These are phyloP conservation scores for Anhinga anhinga DNA, from an alignment of 2,113 vertebrate species.

Conservation along the genomic window DNA sequence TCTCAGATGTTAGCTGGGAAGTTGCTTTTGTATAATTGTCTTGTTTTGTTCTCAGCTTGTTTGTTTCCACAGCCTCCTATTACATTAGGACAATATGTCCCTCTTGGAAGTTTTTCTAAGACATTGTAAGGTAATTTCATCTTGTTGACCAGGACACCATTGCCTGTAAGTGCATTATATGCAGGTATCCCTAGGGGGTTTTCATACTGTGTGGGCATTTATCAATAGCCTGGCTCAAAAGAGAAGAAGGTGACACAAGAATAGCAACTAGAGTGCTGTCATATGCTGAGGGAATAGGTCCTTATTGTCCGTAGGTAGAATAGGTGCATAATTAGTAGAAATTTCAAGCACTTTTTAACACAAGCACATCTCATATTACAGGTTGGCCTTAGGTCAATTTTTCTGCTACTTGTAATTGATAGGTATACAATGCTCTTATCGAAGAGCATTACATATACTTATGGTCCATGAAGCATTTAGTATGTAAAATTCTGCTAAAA, in stretches of 20 bases:
- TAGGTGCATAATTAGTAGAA: not conserved
- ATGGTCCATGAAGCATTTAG: not conserved
- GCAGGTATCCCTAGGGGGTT: not conserved
- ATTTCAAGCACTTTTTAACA: not conserved
- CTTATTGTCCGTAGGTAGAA: not conserved
- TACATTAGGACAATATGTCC: conserved; percentile 48
- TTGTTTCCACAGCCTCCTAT: conserved; percentile 62
- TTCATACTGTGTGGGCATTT: not conserved
- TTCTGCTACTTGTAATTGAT: not conserved
- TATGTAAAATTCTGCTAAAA: not conserved
- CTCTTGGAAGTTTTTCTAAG: conserved; percentile 1
- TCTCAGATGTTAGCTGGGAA: conserved; percentile 24
- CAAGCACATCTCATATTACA: not conserved
- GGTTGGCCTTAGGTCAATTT: not conserved
- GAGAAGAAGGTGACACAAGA: not conserved
- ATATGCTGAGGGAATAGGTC: not conserved
- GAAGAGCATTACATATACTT: not conserved
- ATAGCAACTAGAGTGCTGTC: not conserved
- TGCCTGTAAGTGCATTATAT: conserved; percentile 2
- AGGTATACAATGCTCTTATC: not conserved
- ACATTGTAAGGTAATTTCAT: conserved; percentile 37
- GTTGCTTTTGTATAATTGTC: conserved; percentile 50
- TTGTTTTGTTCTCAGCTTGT: conserved; percentile 46
- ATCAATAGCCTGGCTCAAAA: not conserved
- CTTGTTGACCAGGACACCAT: conserved; percentile 9